A percentile compares a stretch with the other conserved stretches of the same genome.
Evolutionary conservation across 1,140 invertebrate species (phyloP).

Genomic region (Heliconius hermathena): DNA sequence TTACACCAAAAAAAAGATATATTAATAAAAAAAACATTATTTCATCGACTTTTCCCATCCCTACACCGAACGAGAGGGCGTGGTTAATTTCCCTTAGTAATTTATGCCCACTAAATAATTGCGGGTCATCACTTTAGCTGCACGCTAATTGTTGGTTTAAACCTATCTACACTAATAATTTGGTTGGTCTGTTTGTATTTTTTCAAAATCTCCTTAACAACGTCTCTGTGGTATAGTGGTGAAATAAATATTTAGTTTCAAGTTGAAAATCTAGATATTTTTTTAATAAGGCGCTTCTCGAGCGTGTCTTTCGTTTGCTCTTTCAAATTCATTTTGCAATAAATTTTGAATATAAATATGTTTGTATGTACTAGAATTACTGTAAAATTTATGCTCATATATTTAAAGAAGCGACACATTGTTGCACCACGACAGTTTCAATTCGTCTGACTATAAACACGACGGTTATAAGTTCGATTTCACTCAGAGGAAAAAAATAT

Average conservation of each 20-base stretch:
- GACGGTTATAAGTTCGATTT: no score
- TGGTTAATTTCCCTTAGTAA: constrained; percentile 70
- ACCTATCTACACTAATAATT: constrained; percentile 47
- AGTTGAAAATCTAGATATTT: neutral
- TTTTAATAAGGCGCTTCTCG: no score
- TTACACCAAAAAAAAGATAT: neutral
- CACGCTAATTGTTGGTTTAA: constrained; percentile 60
- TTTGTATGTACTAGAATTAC: no score
- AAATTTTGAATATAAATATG: no score
- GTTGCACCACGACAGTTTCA: no score
- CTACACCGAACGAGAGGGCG: constrained; percentile 58
- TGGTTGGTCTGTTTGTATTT: constrained; percentile 46
- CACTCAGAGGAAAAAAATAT: no score
- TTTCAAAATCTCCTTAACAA: constrained; percentile 24
- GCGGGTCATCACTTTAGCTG: constrained; percentile 60
- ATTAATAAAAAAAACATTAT: constrained; percentile 1
- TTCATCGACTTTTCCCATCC: constrained; percentile 43
- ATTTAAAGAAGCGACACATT: no score
- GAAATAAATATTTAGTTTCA: neutral
- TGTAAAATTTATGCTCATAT: no score
- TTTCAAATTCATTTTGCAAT: no score
- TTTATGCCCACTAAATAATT: constrained; percentile 76
- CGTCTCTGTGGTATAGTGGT: constrained; percentile 3
- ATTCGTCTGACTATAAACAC: no score
- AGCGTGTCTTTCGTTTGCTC: no score